phyloP scores from a whole-genome alignment of 1,140 invertebrate genomes.

The Drosophila pectinifera region DNA sequence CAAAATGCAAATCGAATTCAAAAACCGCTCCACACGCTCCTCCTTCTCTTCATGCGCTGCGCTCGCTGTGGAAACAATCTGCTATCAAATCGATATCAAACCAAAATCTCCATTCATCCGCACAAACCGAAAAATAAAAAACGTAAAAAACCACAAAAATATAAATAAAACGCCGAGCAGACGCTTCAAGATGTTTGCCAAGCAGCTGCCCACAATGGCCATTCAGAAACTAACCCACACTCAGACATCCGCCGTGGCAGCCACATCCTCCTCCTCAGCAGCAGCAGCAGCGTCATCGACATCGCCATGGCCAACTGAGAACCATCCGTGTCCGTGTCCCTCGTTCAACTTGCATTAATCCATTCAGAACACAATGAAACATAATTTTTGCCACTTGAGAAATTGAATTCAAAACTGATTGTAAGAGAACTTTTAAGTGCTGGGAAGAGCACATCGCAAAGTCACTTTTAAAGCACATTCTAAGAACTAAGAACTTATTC shows the following conservation, averaged over 20 bases:
- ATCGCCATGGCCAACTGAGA: constrained; percentile 24
- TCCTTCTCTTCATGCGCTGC: constrained; percentile 78
- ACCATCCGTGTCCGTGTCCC: constrained; percentile 18
- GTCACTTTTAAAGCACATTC: not conserved
- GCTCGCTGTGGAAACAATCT: constrained; percentile 75
- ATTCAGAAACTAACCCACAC: constrained; percentile 77
- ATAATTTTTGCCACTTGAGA: constrained; percentile 36
- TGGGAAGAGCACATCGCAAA: constrained; percentile 6
- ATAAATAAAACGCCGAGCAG: constrained; percentile 50
- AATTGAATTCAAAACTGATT: constrained; percentile 43
- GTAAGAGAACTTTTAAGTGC: constrained; percentile 57
- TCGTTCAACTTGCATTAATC: constrained; percentile 46
- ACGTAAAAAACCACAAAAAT: constrained; percentile 16
- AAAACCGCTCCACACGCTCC: constrained; percentile 58
- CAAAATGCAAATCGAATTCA: constrained; percentile 64
- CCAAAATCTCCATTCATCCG: constrained; percentile 49
- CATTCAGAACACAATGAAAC: constrained; percentile 49
- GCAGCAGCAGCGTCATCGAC: constrained; percentile 40
- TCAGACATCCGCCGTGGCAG: constrained; percentile 48
- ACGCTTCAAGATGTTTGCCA: constrained; percentile 84
- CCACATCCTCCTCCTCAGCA: constrained; percentile 24
- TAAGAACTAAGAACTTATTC: too few relatives aligned
- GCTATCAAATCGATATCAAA: constrained; percentile 64
- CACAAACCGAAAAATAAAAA: constrained; percentile 39
- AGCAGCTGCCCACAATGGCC: constrained; percentile 57